A percentile compares a stretch with the other conserved stretches of the same genome.
phyloP scores from a whole-genome alignment of 2,797 vertebrate genomes.

The Echiichthys vipera region DNA sequence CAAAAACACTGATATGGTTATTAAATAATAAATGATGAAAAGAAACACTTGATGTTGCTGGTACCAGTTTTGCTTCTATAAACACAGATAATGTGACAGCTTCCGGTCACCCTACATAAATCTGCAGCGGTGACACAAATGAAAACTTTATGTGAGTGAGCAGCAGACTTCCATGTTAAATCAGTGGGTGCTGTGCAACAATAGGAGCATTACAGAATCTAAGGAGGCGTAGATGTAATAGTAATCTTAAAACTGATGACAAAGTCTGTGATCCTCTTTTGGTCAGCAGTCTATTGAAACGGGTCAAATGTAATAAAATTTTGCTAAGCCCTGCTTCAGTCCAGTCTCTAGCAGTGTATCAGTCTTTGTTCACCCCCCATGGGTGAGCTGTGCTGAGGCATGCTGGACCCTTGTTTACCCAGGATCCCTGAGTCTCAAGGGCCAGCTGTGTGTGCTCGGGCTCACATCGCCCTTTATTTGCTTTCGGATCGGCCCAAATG shows the following conservation, averaged over 20 bases:
- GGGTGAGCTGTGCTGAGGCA: constrained; percentile 76
- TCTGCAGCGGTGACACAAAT: constrained; percentile 15
- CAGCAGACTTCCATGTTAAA: constrained; percentile 61
- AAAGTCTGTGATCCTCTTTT: constrained; percentile 75
- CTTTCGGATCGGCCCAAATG: constrained; percentile 85
- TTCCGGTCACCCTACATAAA: constrained; percentile 1
- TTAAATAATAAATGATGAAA: background rate
- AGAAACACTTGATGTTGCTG: background rate
- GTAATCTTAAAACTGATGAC: constrained; percentile 73
- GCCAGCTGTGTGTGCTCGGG: constrained; percentile 86
- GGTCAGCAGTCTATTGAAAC: constrained; percentile 71
- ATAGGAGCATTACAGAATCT: constrained; percentile 61
- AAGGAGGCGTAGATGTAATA: constrained; percentile 65
- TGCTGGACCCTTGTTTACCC: constrained; percentile 85
- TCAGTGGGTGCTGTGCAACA: constrained; percentile 49
- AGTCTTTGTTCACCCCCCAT: constrained; percentile 77
- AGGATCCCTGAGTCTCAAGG: constrained; percentile 81
- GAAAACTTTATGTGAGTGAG: constrained; percentile 21
- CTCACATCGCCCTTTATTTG: constrained; percentile 85
- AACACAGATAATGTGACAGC: constrained; percentile 1
- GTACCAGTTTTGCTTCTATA: background rate
- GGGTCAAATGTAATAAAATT: constrained; percentile 81
- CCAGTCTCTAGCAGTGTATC: constrained; percentile 70
- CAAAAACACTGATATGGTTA: background rate
- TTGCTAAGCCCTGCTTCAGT: constrained; percentile 76